Percentiles rank a stretch among this genome's conserved stretches.
phyloP scores from a whole-genome alignment of 2,113 vertebrate species.

The Scopus umbretta region DNA sequence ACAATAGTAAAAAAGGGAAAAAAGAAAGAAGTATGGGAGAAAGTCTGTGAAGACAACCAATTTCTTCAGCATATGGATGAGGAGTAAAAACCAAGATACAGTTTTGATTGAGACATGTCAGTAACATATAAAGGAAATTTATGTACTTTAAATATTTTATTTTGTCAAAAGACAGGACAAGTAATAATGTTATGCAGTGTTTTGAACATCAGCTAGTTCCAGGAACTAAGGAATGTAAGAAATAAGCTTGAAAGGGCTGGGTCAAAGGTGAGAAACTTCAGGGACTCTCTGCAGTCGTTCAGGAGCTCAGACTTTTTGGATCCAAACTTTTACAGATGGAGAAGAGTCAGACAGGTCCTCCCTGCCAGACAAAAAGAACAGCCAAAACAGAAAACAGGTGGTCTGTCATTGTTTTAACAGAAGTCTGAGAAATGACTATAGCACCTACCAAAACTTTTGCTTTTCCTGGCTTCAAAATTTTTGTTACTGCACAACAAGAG shows the following conservation, averaged over 20 bases:
- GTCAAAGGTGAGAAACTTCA: not conserved
- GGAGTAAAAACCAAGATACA: not conserved
- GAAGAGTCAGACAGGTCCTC: not conserved
- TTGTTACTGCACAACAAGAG: not conserved
- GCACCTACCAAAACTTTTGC: not conserved
- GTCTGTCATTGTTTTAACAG: not conserved
- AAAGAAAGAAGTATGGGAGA: not conserved
- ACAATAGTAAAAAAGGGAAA: not conserved
- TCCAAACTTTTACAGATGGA: not conserved
- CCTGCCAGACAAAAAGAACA: not conserved
- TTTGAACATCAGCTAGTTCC: not conserved
- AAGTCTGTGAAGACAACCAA: not conserved
- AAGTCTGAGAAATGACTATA: not conserved
- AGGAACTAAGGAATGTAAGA: not conserved
- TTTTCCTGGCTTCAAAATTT: not conserved
- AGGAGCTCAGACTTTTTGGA: not conserved
- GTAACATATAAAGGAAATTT: not conserved
- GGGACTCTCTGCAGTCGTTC: not conserved
- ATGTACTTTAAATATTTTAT: not conserved
- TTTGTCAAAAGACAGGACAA: not conserved
- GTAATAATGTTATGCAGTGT: not conserved
- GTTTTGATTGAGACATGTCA: not conserved
- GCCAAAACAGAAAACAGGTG: not conserved
- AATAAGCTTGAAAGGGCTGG: not conserved
- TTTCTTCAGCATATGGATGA: not conserved